Conservation (phyloP, 2,113 vertebrate species). For the Urocolius indicus region DNA sequence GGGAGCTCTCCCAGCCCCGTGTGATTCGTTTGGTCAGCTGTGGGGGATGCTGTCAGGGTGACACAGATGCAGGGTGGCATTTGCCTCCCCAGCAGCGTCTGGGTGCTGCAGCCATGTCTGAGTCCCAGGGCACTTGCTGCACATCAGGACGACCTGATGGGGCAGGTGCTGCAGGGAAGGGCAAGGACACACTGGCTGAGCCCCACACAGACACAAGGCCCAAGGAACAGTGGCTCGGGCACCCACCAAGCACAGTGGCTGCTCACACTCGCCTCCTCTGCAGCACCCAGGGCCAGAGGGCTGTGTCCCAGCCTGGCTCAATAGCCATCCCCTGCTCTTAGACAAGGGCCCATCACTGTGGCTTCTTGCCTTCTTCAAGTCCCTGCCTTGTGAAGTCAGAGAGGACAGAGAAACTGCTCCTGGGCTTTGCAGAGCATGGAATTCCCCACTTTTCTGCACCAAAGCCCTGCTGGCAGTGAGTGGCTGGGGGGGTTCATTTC, state of each 20-base stretch:
- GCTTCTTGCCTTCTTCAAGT: not conserved
- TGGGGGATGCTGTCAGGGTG: not conserved
- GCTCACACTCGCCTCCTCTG: fast-evolving
- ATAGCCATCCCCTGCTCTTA: not conserved
- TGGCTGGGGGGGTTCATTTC: not conserved
- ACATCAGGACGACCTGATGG: not conserved
- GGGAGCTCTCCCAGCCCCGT: not conserved
- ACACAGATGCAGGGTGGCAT: constrained; percentile 16
- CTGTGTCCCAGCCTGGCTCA: not conserved
- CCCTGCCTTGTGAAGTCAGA: not conserved
- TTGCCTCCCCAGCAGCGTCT: not conserved
- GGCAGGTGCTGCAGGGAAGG: not conserved
- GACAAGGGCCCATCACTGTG: fast-evolving
- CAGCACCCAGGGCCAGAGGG: fast-evolving
- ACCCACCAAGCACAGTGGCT: fast-evolving
- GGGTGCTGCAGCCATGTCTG: fast-evolving
- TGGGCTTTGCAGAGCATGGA: not conserved
- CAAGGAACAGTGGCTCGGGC: fast-evolving
- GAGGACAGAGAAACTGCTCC: not conserved
- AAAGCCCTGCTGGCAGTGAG: not conserved
- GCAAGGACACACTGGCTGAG: not conserved
- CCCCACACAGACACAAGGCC: not conserved
- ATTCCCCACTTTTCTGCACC: not conserved
- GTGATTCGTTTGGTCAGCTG: constrained; percentile 37
- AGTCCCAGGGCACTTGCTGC: not conserved